Conservation (phyloP, 2,797 vertebrate species). For the Sorex maritimensis region DNA sequence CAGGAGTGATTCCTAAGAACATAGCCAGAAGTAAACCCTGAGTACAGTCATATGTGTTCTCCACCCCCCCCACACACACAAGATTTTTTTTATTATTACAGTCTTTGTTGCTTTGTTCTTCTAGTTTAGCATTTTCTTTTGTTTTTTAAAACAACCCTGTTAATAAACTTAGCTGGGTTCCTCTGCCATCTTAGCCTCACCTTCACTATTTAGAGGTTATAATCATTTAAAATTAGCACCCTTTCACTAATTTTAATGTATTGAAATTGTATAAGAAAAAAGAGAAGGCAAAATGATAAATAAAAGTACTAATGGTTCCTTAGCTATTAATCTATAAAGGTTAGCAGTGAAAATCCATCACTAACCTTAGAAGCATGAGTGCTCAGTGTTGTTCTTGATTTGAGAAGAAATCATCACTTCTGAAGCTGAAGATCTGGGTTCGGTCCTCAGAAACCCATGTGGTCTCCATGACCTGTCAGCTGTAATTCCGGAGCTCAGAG, state of each 20-base stretch:
- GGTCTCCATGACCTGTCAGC: no score
- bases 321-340: neutral
- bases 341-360: neutral
- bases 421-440: neutral
- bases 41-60: neutral
- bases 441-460: neutral
- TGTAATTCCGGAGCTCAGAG: no score
- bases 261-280: slow-evolving; percentile 5
- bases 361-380: neutral
- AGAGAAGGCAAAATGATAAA: neutral
- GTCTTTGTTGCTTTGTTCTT: slow-evolving; percentile 46
- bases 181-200: neutral
- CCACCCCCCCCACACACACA: no score
- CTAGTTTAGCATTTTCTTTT: neutral
- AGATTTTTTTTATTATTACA: no score
- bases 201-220: neutral
- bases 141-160: neutral
- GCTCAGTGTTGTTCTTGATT: slow-evolving; percentile 5
- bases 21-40: no score
- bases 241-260: slow-evolving; percentile 32
- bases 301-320: slow-evolving; percentile 28
- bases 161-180: slow-evolving; percentile 8
- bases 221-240: neutral
- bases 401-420: slow-evolving; percentile 18
- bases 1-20: no score